These are phyloP conservation scores for Exephanes ischioxanthus DNA, from an alignment of 2,888 invertebrate species.

Conservation along the genomic window DNA sequence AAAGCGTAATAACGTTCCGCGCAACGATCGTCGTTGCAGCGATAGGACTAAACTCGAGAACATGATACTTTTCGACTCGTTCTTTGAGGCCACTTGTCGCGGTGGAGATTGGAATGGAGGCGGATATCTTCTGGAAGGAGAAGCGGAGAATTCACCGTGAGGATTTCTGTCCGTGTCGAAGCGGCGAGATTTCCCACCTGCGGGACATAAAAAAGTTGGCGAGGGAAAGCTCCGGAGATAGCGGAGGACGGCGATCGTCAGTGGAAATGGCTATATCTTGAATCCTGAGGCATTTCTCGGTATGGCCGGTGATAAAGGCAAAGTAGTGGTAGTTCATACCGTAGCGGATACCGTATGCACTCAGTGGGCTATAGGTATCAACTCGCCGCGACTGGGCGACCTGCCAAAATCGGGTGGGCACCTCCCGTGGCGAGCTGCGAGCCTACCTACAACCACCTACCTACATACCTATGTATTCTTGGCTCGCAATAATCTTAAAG, in stretches of 20 bases:
- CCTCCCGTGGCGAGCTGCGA: background rate
- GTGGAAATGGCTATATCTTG: constrained; percentile 29
- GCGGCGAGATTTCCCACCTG: constrained; percentile 26
- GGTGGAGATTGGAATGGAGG: background rate
- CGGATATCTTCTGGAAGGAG: background rate
- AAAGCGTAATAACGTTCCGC: background rate
- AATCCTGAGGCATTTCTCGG: constrained; percentile 14
- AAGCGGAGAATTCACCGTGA: background rate
- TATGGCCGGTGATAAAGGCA: constrained; percentile 15
- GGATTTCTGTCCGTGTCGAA: constrained; percentile 5
- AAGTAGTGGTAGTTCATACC: background rate
- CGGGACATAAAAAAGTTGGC: background rate
- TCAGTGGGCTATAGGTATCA: constrained; percentile 16
- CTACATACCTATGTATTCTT: background rate
- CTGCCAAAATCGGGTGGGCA: constrained; percentile 55
- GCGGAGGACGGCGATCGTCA: constrained; percentile 12
- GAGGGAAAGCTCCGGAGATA: background rate
- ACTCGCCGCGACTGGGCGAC: constrained; percentile 42
- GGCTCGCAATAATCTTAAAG: constrained; percentile 17
- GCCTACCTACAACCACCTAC: constrained; percentile 8
- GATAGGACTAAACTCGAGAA: background rate
- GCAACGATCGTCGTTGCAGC: constrained; percentile 3
- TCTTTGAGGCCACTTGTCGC: background rate
- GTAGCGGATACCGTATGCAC: background rate
- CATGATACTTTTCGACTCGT: background rate